Base-by-base conservation (phyloP, 2,888 invertebrate genomes). In the Tiphia femorata region DNA sequence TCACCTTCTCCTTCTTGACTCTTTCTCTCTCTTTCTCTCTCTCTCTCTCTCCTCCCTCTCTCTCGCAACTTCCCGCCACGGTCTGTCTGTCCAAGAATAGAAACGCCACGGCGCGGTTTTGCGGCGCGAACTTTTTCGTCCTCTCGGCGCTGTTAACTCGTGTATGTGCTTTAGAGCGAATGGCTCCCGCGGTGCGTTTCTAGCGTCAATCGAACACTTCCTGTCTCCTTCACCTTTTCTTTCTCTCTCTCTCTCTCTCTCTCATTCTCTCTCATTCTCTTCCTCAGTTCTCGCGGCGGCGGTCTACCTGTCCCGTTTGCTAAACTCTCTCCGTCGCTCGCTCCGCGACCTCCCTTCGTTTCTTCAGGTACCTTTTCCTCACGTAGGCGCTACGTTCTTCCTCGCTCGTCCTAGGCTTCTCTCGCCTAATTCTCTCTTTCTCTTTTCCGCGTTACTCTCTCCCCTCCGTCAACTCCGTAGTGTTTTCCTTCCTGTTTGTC, bases 11-110 rank as follows among this genome's bases (percentile, higher is more conserved):
- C 33, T 27, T 58, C 49, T 64, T 51, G 1, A 8, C 6, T 8
- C 12, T 43, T 19, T 37, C 6, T 55, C 44, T 61, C 56, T 41
- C 16, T 7, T n/a, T 35, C 8, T 7, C 33, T 33, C 12, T n/a
- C 5, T 7, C n/a, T 23, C 14, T 33, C 21, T 14, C 1, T 19
- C 1, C 17, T 17, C 8, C 16, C 2, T 37, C 8, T 17, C 8
- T 12, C 16, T 17, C 0, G 5, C n/a, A 19, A 20, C 41, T 21
- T 49, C 20, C 17, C 14, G 37, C 19, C 41, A 33, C 43, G 14
- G 7, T 44, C 58, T 7, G 25, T 51, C 62, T 55, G 59, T 51
- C 76, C 66, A 69, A 79, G 75, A 81, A 81, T 81, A 81, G 81
- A 77, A 76, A 76, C 64, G 66, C 6, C 29, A 44, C 63, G 50